These are phyloP conservation scores for Agonopterix subpropinquella DNA, from an alignment of 2,888 invertebrate genomes.

Conservation along the genomic window DNA sequence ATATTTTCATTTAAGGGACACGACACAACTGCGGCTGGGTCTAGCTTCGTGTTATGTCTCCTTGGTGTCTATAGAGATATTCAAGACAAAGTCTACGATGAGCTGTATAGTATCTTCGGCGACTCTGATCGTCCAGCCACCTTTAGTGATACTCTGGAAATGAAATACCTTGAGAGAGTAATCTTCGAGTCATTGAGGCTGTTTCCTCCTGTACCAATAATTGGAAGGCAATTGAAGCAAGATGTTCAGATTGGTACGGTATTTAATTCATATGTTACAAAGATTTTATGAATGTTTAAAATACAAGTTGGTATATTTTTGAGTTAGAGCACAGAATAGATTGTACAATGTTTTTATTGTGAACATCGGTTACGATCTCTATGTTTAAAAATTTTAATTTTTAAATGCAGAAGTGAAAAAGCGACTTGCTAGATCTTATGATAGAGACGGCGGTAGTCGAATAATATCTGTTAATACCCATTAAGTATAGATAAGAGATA, in stretches of 20 bases:
- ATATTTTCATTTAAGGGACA: constrained; percentile 42
- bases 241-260: constrained; percentile 80
- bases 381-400: too few species aligned
- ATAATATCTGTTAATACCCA: too few species aligned
- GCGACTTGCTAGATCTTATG: too few species aligned
- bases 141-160: constrained; percentile 84
- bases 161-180: constrained; percentile 88
- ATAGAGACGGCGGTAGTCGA: too few species aligned
- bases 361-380: too few species aligned
- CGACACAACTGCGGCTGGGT: constrained; percentile 80
- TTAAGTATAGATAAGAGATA: too few species aligned
- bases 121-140: constrained; percentile 85
- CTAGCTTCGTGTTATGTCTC: constrained; percentile 89
- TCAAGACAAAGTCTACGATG: constrained; percentile 84
- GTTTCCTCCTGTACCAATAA: constrained; percentile 88
- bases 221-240: constrained; percentile 81
- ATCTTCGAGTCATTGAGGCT: constrained; percentile 85
- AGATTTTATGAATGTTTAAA: too few species aligned
- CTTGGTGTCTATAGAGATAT: constrained; percentile 88
- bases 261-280: background rate
- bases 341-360: too few species aligned
- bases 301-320: too few species aligned
- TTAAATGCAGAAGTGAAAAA: too few species aligned
- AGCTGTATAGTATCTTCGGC: constrained; percentile 85
- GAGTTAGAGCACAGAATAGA: too few species aligned